Base-by-base conservation (phyloP, 2,888 invertebrate genomes). In the Dioctria rufipes region DNA sequence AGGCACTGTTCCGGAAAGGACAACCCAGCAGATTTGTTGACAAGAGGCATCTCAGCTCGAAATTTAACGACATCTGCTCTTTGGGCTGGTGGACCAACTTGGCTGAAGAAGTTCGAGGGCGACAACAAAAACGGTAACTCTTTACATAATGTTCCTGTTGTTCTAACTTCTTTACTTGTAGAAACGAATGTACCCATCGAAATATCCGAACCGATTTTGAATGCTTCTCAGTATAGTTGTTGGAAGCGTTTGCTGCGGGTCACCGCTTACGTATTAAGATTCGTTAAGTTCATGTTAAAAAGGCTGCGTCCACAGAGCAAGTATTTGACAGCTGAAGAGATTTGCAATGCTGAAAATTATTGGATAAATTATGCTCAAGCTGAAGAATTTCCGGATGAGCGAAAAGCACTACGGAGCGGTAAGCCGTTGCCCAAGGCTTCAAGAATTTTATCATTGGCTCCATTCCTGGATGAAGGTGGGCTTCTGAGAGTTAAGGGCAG, bases 361-460 rank as follows among this genome's bases (percentile, higher is more conserved):
- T 60, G 60, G 60, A 8, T 60, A 5, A 60, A 60, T 8, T 25
- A 60, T 13, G 13, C 51, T 11, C 3, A 60, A 60, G 11, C 11
- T 11, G 11, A n/a, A 5, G 60, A 2, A 60, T 60, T 8, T 60
- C 2, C 60, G 11, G 13, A 11, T 25, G 60, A 60, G 13, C 5
- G 2, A 60, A 5, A 5, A 11, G 11, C 60, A 5, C 60, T 60
- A 13, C 9, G 60, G 40, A 39, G 39, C 4, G 51, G 54, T 37
- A 80, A 80, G 61, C 13, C 40, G 37, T 49, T 80, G 58, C 51
- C 80, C 13, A 60, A 54, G 8, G 43, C 63, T 25, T 81, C 69
- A 4, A 63, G 25, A 11, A 39, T 81, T 39, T 25, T 51, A 49
- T 51, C 37, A 11, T 42, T 79, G 11, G 69, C 77, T 46, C 71